Conservation (phyloP, 2,797 vertebrate species). For the Syncerus caffer region DNA sequence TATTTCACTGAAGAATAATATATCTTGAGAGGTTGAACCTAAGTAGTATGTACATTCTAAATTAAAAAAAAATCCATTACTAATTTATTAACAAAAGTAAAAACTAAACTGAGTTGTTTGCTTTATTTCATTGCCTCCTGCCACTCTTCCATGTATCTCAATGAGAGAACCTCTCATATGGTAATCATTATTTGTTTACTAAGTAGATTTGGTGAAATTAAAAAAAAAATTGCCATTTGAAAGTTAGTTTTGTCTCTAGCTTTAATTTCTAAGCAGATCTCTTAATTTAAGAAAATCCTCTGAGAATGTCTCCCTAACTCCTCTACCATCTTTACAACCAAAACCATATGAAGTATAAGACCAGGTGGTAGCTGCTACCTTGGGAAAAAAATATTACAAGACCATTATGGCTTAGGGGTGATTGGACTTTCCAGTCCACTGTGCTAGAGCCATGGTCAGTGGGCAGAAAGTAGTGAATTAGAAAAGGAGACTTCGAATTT, state of each 20-base stretch:
- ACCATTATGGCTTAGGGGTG: neutral
- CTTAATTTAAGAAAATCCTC: neutral
- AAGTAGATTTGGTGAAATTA: neutral
- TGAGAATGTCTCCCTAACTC: neutral
- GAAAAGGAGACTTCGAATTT: neutral
- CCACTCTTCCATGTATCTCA: neutral
- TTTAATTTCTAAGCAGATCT: neutral
- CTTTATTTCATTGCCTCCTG: neutral
- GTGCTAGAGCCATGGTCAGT: neutral
- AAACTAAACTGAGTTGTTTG: neutral
- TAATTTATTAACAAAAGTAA: neutral
- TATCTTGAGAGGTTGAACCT: neutral
- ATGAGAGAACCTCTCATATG: neutral
- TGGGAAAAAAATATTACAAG: neutral
- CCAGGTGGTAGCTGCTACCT: neutral
- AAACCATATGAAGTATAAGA: neutral
- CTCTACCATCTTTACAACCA: neutral
- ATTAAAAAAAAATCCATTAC: neutral
- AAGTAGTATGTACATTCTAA: neutral
- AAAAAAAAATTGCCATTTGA: neutral
- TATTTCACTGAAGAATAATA: slow-evolving; percentile 7
- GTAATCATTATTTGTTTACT: neutral
- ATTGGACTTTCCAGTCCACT: neutral
- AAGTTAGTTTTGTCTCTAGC: neutral
- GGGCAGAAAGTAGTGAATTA: neutral